Conservation (phyloP, 2,113 vertebrate genomes). For the Dolichallabes microphthalmus region DNA sequence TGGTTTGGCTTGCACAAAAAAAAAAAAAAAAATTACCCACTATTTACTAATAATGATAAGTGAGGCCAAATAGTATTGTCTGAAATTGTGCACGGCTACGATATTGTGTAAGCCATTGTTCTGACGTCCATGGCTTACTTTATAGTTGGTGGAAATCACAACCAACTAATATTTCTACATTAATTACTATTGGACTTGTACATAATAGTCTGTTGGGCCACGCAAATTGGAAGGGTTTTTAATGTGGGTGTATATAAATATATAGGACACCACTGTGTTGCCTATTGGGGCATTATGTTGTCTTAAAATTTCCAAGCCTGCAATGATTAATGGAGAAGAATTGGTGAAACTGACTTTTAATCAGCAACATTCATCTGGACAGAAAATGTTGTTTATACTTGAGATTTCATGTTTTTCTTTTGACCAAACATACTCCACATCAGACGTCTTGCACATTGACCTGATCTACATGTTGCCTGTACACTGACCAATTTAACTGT, state of each 20-base stretch:
- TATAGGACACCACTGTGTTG: neutral
- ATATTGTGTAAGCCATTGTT: neutral
- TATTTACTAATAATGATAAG: neutral
- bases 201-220: neutral
- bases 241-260: no score
- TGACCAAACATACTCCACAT: slow-evolving; percentile 8
- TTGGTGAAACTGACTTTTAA: neutral
- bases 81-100: neutral
- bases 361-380: neutral
- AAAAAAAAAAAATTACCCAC: neutral
- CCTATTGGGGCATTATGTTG: neutral
- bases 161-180: neutral
- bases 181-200: no score
- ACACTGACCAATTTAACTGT: slow-evolving; percentile 6
- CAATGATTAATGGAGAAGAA: neutral
- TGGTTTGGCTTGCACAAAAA: neutral
- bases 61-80: neutral
- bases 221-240: neutral
- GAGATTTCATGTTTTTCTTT: slow-evolving; percentile 1
- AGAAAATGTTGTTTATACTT: slow-evolving; percentile 19
- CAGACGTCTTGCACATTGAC: neutral
- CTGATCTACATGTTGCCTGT: neutral
- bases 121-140: neutral
- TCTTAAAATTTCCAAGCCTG: neutral
- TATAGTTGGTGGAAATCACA: neutral